These are phyloP conservation scores for Petrolisthes cinctipes DNA, from an alignment of 2,888 invertebrate species.

Conservation along the genomic window DNA sequence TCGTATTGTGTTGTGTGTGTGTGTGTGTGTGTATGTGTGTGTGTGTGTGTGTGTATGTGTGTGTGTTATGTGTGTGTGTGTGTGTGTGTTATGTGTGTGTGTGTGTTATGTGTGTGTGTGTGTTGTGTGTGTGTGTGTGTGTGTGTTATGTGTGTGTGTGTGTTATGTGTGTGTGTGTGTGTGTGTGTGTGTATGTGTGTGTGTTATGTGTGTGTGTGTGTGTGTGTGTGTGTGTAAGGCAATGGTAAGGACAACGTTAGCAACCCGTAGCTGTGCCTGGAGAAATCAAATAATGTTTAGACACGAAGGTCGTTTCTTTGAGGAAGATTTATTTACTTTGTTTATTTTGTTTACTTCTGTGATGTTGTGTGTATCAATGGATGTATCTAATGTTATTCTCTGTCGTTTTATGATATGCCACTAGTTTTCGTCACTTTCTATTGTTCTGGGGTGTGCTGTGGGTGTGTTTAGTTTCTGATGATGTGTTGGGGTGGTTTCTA, in stretches of 20 bases:
- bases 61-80: slow-evolving; percentile 12
- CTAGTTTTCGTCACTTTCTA: too few species aligned
- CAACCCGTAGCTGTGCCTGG: background rate
- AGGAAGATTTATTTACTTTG: background rate
- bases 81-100: background rate
- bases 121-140: too few species aligned
- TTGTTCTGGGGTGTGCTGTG: background rate
- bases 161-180: background rate
- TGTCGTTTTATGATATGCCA: too few species aligned
- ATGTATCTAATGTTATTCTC: too few species aligned
- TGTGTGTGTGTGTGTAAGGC: background rate
- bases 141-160: too few species aligned
- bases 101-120: too few species aligned
- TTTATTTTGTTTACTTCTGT: too few species aligned
- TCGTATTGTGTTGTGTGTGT: background rate
- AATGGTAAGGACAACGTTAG: background rate
- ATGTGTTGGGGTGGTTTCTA: background rate
- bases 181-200: background rate
- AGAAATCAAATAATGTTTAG: background rate
- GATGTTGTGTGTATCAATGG: too few species aligned
- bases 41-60: slow-evolving; percentile 19
- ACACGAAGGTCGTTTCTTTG: background rate
- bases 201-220: background rate
- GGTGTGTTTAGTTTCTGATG: slow-evolving; percentile 8
- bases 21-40: slow-evolving; percentile 4